Base-by-base conservation (phyloP, 2,113 vertebrate species). In the Drymodes brunneopygia region DNA sequence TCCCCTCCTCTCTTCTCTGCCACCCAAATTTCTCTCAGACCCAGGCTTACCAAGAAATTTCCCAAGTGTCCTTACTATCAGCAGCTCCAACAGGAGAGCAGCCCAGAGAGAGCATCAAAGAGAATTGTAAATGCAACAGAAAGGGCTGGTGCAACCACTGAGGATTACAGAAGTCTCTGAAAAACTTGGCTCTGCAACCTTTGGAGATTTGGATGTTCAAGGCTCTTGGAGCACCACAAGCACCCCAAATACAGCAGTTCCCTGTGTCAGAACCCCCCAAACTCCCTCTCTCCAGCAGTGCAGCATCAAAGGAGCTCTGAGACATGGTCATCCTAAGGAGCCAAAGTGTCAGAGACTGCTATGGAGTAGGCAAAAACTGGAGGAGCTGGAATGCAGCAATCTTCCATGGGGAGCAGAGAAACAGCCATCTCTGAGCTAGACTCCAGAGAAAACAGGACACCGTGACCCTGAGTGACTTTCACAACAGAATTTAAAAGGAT, bases 381-480 rank as follows among this genome's bases (percentile, higher is more conserved):
- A 94, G 67, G 67, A 90, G 62, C 79, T 90, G 90, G 79, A 92
- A 82, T 70, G 42, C 12, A 33, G 28, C 45, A 57, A 1, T 82
- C 31, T 69, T 82, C 45, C 72, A 15, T 10, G 45, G 51, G 67
- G 67, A 90, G 69, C 38, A 73, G 72, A 86, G 64, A 70, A 86
- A 62, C 67, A 69, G 67, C 84, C 42, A 3, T 66, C 48, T 73
- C 88, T 42, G 67, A 93, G 67, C 67, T 48, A 21, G 35, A 31
- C 90, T 92, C 58, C 58, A 86, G 88, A 93, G 91, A 65, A 93
- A 93, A 88, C 35, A 96, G 75, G 64, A 80, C 94, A 78, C 6
- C 0, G 2, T 90, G 88, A 86, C 94, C 75, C 64, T 36, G 27
- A 66, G 60, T 84, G 72, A 83, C 85, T 92, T 93, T 38, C 8